A percentile compares a stretch with the other conserved stretches of the same genome.
Conservation (phyloP, 1,140 invertebrate genomes). For the Protaetia brevitarsis region DNA sequence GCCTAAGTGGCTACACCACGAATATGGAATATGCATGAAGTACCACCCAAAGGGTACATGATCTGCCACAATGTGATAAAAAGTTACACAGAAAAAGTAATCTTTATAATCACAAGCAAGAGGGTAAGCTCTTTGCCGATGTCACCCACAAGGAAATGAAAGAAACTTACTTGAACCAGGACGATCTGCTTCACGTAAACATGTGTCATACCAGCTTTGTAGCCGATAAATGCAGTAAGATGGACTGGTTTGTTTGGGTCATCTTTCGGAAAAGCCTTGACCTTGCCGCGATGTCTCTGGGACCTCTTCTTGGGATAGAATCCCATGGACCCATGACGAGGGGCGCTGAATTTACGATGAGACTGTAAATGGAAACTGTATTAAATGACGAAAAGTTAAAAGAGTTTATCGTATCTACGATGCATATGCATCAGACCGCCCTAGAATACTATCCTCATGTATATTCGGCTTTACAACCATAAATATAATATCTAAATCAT, state of each 20-base stretch:
- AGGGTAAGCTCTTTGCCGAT: too few relatives aligned
- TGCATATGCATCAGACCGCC: conserved; percentile 53
- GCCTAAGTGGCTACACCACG: too few relatives aligned
- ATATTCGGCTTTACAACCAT: conserved; percentile 49
- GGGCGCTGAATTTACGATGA: conserved; percentile 99
- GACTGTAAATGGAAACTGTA: conserved; percentile 69
- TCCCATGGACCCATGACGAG: conserved; percentile 98
- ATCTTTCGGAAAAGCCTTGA: conserved; percentile 99
- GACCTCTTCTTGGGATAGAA: conserved; percentile 99
- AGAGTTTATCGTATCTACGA: background rate
- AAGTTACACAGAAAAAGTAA: too few relatives aligned
- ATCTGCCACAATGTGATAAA: too few relatives aligned
- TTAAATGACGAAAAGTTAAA: background rate
- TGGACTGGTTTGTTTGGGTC: conserved; percentile 95
- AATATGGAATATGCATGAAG: too few relatives aligned
- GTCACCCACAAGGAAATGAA: too few relatives aligned
- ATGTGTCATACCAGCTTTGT: conserved; percentile 99
- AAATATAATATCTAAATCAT: conserved; percentile 52
- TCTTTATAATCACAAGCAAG: too few relatives aligned
- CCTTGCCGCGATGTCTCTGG: conserved; percentile 93
- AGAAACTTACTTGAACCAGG: conserved; percentile 96
- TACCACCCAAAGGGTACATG: too few relatives aligned
- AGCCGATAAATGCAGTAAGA: conserved; percentile 95
- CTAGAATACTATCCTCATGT: conserved; percentile 53
- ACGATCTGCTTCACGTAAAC: conserved; percentile 97